A percentile compares a stretch with the other conserved stretches of the same genome.
Conservation (phyloP, 2,113 vertebrate genomes). For the Platysternon megacephalum region DNA sequence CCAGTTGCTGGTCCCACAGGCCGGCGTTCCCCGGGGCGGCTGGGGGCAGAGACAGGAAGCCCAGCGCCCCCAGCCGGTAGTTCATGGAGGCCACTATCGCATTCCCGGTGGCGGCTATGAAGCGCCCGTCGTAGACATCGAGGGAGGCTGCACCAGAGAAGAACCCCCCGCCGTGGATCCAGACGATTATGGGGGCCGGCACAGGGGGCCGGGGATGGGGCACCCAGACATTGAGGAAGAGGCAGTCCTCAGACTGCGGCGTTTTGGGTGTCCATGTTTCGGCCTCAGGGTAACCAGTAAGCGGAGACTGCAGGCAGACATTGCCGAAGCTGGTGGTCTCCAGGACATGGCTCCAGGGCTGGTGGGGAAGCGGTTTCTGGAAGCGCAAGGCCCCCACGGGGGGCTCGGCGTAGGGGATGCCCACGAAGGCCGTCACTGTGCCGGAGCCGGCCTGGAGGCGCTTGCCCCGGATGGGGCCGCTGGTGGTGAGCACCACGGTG, state of each 20-base stretch:
- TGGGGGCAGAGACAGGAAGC: slow-evolving; percentile 76
- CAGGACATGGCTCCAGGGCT: not conserved
- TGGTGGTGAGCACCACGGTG: slow-evolving; percentile 60
- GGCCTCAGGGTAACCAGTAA: slow-evolving; percentile 62
- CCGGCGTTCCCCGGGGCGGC: slow-evolving; percentile 75
- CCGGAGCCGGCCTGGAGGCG: not conserved
- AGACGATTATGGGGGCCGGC: slow-evolving; percentile 75
- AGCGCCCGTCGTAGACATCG: slow-evolving; percentile 76
- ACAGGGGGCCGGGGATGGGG: slow-evolving; percentile 45
- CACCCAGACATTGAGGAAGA: slow-evolving; percentile 82
- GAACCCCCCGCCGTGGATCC: slow-evolving; percentile 83
- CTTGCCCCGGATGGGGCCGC: slow-evolving; percentile 75
- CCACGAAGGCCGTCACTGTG: not conserved
- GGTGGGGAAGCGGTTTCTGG: no score
- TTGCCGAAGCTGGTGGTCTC: slow-evolving; percentile 7
- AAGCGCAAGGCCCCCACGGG: no score
- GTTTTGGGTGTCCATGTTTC: slow-evolving; percentile 83
- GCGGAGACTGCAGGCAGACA: not conserved
- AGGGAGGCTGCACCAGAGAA: slow-evolving; percentile 75
- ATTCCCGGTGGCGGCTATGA: slow-evolving; percentile 71
- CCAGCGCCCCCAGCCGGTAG: slow-evolving; percentile 78
- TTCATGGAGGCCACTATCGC: slow-evolving; percentile 84
- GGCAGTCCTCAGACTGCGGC: slow-evolving; percentile 79
- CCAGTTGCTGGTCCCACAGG: slow-evolving; percentile 80
- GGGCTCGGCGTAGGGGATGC: not conserved